Evolutionary conservation across 2,888 invertebrate species (phyloP).

Genomic region (Erebia epiphron): DNA sequence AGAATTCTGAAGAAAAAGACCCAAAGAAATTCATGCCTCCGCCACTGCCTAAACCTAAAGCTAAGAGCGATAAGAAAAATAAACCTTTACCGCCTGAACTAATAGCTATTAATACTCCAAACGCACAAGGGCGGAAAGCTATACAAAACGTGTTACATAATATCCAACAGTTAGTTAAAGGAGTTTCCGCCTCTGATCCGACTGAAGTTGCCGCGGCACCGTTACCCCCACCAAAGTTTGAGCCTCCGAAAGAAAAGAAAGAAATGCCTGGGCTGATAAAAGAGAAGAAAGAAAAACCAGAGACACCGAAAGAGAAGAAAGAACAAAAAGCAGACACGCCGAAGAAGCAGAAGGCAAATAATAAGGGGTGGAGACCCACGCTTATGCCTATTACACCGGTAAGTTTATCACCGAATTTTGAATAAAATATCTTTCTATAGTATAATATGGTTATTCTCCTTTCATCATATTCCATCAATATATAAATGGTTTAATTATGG

Average conservation of each 20-base stretch:
- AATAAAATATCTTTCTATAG: too few species aligned
- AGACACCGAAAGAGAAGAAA: slow-evolving; percentile 52
- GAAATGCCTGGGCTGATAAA: slow-evolving; percentile 55
- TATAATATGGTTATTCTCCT: too few species aligned
- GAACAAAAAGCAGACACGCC: slow-evolving; percentile 58
- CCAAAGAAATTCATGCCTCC: slow-evolving; percentile 70
- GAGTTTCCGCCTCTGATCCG: slow-evolving; percentile 72
- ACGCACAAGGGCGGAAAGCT: slow-evolving; percentile 69
- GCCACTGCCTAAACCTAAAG: slow-evolving; percentile 57
- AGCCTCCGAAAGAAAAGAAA: slow-evolving; percentile 56
- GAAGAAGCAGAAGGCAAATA: slow-evolving; percentile 76
- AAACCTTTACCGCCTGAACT: slow-evolving; percentile 81
- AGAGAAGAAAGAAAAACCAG: slow-evolving; percentile 63
- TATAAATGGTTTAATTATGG: too few species aligned
- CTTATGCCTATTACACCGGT: slow-evolving; percentile 85
- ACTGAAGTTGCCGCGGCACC: slow-evolving; percentile 73
- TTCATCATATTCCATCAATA: too few species aligned
- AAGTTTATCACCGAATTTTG: slow-evolving; percentile 43
- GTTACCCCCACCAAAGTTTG: slow-evolving; percentile 54
- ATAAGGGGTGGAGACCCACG: slow-evolving; percentile 88
- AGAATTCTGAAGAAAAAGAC: slow-evolving; percentile 57
- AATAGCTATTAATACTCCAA: slow-evolving; percentile 82
- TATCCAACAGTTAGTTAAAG: slow-evolving; percentile 77
- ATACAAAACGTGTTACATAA: slow-evolving; percentile 77
- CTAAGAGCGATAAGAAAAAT: slow-evolving; percentile 56